Conservation (phyloP, 2,888 invertebrate genomes). For the Resseliella maxima region DNA sequence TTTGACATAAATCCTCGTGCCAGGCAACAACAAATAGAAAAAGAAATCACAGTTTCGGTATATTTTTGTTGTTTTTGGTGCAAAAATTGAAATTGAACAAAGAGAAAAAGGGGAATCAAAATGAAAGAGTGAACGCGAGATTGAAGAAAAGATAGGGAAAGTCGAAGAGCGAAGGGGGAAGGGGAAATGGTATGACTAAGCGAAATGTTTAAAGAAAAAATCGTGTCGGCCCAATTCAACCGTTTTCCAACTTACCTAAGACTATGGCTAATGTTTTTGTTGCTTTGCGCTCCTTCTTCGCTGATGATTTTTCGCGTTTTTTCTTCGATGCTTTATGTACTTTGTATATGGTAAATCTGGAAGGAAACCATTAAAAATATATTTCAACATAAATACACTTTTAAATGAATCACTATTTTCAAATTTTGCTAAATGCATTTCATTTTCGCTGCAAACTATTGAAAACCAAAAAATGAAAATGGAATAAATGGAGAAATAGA, state of each 20-base stretch:
- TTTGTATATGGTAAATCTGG: constrained; percentile 90
- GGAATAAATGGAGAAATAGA: background rate
- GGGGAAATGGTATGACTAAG: no score
- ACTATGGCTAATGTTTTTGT: constrained; percentile 99
- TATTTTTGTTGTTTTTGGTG: background rate
- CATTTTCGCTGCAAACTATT: constrained; percentile 3
- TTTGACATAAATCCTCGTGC: constrained; percentile 28
- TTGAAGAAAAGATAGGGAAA: background rate
- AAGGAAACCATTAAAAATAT: constrained; percentile 61
- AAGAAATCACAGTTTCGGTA: background rate
- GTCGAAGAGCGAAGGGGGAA: background rate
- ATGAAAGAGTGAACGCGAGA: background rate
- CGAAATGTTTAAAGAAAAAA: background rate
- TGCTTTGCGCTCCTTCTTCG: constrained; percentile 95
- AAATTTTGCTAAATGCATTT: constrained; percentile 14
- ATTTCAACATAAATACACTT: background rate
- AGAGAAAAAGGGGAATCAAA: background rate
- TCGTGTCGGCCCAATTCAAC: background rate
- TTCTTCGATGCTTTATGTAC: constrained; percentile 94
- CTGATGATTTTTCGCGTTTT: constrained; percentile 93
- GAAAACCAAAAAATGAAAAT: background rate
- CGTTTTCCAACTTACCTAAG: constrained; percentile 79
- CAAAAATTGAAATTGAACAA: constrained; percentile 43
- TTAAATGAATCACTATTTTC: constrained; percentile 35
- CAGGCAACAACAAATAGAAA: background rate